Base-by-base conservation (phyloP, 2,888 invertebrate species). In the Lithophane ornitopus region DNA sequence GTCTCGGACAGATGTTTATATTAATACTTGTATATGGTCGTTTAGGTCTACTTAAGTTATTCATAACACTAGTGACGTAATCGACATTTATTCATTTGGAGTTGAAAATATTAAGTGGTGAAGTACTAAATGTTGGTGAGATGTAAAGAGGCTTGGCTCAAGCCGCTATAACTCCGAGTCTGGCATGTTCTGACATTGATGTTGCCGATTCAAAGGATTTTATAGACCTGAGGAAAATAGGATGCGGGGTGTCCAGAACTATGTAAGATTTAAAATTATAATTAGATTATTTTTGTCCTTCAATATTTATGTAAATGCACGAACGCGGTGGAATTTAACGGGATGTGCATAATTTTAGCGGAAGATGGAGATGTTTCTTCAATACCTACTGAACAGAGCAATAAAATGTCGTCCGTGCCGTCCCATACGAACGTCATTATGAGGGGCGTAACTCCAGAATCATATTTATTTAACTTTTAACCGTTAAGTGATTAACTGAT, bases 51-150 rank as follows among this genome's bases (percentile, higher is more conserved):
- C 80, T 80, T 82, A 70, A 85, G 74, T 84, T 87, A 81, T 88
- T 82, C 80, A 80, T 85, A 81, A 63, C 62, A 67, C 73, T 87
- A 85, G 81, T 87, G 78, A 83, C 87, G 86, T 85, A 81, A 87
- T 87, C 69, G 81, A 85, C 76, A 71, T 81, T 71, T 74, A 81
- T 75, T 58, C 62, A 76, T 80, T 46, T 67, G 39, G 71, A 82
- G 73, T 71, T 63, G 75, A 84, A 69, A 73, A 65, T 67, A 70
- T 80, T 63, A 78, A 49, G 58, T 62, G 28, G 28, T 19, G 44
- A 39, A 70, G 39, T 72, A 62, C 19, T 74, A 46, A 84, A 69
- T 44, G 67, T 54, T 69, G 46, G 56, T 28, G 44, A 12, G 59
- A 59, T 41, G 39, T 74, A 62, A 74, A 70, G 63, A 76, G 52